phyloP scores from a whole-genome alignment of 35 echinoderm and acorn worm genomes.

The Chiridota heheva region DNA sequence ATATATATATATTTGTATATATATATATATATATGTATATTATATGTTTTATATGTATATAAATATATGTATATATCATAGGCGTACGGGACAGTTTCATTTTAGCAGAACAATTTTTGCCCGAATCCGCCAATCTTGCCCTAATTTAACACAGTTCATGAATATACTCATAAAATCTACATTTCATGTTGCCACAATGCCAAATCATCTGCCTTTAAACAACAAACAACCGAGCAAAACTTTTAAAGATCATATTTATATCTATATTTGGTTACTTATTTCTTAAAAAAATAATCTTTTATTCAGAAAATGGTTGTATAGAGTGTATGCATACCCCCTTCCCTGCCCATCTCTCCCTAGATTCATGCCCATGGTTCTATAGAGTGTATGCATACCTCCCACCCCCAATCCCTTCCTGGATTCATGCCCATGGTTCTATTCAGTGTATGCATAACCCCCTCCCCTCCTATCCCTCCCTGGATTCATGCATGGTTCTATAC shows the following conservation, averaged over 20 bases:
- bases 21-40: constrained; percentile 3
- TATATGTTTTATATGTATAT: background rate
- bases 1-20: background rate
- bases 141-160: background rate
- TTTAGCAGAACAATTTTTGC: background rate
- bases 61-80: background rate
- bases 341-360: too few species aligned
- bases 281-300: too few species aligned
- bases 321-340: too few species aligned
- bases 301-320: too few species aligned
- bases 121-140: background rate
- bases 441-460: too few species aligned
- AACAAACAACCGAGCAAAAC: background rate
- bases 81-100: background rate
- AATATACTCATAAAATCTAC: background rate
- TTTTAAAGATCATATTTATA: background rate
- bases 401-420: too few species aligned
- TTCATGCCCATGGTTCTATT: too few species aligned
- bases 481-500: too few species aligned
- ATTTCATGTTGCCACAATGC: too few species aligned
- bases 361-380: too few species aligned
- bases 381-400: too few species aligned
- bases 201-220: background rate
- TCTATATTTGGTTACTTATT: background rate
- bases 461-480: too few species aligned